Evolutionary conservation across 2,113 vertebrate species (phyloP).

Genomic region (Buteo buteo): DNA sequence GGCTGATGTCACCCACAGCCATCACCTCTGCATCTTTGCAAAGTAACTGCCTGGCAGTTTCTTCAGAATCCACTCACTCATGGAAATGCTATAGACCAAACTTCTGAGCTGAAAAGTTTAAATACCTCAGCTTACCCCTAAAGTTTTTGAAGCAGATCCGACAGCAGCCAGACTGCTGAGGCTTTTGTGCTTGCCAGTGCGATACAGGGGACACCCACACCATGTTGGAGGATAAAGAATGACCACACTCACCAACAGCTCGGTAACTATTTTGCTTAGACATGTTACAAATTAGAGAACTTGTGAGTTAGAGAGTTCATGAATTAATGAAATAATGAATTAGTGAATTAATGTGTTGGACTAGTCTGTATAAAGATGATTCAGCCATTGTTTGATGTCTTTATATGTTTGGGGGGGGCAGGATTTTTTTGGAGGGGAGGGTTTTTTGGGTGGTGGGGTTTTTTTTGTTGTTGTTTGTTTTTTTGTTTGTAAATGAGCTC

Average conservation of each 20-base stretch:
- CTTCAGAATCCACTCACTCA: fast-evolving
- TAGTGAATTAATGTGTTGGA: not conserved
- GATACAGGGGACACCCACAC: not conserved
- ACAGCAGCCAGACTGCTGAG: not conserved
- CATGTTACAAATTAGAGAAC: not conserved
- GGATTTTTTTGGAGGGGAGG: too few relatives aligned
- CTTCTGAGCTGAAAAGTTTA: not conserved
- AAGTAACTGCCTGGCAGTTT: not conserved
- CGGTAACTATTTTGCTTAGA: not conserved
- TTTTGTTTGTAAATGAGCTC: not conserved
- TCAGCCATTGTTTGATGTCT: not conserved
- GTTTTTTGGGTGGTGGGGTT: too few relatives aligned
- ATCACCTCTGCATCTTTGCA: not conserved
- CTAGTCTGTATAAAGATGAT: not conserved
- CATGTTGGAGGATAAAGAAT: not conserved
- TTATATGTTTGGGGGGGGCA: not conserved
- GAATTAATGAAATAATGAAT: not conserved
- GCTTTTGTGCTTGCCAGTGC: not conserved
- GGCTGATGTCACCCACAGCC: not conserved
- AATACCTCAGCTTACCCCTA: not conserved
- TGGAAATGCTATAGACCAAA: not conserved
- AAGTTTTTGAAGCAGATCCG: not conserved
- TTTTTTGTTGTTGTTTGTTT: too few relatives aligned
- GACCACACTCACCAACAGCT: not conserved
- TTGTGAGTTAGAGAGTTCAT: not conserved